Conservation (phyloP, 2,113 vertebrate genomes). For the Pogona vitticeps region DNA sequence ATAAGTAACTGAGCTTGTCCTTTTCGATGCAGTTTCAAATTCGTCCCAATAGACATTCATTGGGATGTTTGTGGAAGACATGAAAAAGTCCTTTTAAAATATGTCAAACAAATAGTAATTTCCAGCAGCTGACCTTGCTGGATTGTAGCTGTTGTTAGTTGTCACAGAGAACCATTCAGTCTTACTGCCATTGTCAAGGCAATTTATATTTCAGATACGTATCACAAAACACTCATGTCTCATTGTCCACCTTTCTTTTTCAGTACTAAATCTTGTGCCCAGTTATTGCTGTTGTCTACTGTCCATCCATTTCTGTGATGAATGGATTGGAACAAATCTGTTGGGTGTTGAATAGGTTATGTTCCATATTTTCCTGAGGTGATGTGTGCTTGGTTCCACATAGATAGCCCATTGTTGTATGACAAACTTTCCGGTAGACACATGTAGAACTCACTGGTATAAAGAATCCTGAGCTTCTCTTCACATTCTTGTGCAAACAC, state of each 20-base stretch:
- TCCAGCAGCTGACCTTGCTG: not conserved
- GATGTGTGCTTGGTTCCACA: not conserved
- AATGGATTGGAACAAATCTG: not conserved
- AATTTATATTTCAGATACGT: not conserved
- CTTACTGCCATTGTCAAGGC: too few relatives aligned
- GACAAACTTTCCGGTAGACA: not conserved
- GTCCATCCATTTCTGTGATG: not conserved
- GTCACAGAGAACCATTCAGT: not conserved
- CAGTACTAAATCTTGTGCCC: not conserved
- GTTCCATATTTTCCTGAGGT: not conserved
- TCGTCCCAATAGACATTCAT: not conserved
- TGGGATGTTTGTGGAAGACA: too few relatives aligned
- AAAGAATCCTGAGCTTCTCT: not conserved
- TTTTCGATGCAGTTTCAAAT: not conserved
- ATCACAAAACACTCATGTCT: not conserved
- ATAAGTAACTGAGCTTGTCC: too few relatives aligned
- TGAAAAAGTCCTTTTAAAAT: not conserved
- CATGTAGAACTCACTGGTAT: not conserved
- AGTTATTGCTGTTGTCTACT: not conserved
- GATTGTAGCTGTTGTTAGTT: not conserved
- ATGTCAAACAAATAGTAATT: not conserved
- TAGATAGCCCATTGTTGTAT: not conserved
- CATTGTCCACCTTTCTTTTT: not conserved
- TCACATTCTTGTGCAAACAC: not conserved
- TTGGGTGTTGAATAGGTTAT: not conserved